Percentiles rank a stretch among this genome's conserved stretches.
phyloP scores from a whole-genome alignment of 2,797 vertebrate genomes.

The Luscinia megarhynchos region DNA sequence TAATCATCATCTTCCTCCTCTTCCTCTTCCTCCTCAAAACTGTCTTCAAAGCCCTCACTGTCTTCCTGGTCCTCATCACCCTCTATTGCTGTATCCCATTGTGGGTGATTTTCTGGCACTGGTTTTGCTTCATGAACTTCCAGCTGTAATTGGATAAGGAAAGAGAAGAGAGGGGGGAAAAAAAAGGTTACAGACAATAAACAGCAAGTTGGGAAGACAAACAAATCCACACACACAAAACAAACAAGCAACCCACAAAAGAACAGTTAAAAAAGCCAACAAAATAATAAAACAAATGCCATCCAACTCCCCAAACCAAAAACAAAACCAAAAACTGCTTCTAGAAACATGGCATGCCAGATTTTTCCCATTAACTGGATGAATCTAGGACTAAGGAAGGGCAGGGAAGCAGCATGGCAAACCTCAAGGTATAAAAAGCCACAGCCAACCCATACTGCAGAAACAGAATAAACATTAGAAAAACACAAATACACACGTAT shows the following conservation, averaged over 20 bases:
- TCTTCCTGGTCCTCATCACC: slow-evolving; percentile 99
- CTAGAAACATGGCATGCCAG: background rate
- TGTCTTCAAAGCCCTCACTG: slow-evolving; percentile 98
- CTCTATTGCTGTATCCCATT: slow-evolving; percentile 98
- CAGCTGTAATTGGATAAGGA: slow-evolving; percentile 79
- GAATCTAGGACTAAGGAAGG: background rate
- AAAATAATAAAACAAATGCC: background rate
- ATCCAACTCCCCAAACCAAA: background rate
- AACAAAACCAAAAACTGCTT: background rate
- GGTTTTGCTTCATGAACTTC: slow-evolving; percentile 99
- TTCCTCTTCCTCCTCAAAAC: slow-evolving; percentile 96
- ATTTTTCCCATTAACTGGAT: background rate
- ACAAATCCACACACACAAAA: background rate
- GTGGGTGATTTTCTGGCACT: slow-evolving; percentile 96
- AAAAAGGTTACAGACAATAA: background rate
- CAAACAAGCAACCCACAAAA: background rate
- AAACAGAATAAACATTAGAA: background rate
- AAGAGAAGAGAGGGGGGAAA: background rate
- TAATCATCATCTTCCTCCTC: slow-evolving; percentile 84
- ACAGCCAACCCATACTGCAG: background rate
- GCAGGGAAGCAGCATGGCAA: background rate
- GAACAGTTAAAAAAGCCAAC: background rate
- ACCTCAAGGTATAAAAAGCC: background rate
- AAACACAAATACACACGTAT: background rate
- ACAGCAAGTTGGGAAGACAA: background rate